Evolutionary conservation across 1,140 invertebrate genomes (phyloP).

Genomic region (Cotesia glomerata): DNA sequence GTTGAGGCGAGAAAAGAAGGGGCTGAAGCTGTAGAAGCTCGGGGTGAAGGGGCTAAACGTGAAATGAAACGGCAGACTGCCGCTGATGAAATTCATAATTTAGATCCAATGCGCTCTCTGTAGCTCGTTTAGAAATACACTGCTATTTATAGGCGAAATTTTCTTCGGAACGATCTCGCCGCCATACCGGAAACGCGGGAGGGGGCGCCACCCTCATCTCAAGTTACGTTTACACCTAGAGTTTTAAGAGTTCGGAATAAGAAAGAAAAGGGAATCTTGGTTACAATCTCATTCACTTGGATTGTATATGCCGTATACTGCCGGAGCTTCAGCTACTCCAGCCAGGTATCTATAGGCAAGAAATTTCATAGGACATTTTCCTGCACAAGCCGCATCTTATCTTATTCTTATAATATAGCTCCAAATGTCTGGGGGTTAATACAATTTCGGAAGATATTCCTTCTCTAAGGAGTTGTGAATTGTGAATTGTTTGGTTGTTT

Average conservation of each 20-base stretch:
- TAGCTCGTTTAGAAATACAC: constrained; percentile 64
- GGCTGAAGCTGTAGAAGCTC: not conserved
- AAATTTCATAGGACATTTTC: not conserved
- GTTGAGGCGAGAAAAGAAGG: not conserved
- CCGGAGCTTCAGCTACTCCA: not conserved
- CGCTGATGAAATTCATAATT: constrained; percentile 66
- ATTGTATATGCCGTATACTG: not conserved
- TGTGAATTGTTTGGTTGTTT: not conserved
- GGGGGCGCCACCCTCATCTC: not conserved
- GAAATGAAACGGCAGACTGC: constrained; percentile 64
- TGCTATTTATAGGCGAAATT: constrained; percentile 65
- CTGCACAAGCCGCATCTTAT: too few species aligned
- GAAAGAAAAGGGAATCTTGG: constrained; percentile 9
- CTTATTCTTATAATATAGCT: too few species aligned
- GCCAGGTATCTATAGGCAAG: not conserved
- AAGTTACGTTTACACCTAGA: constrained; percentile 12
- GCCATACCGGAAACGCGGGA: constrained; percentile 22
- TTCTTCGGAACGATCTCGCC: constrained; percentile 51
- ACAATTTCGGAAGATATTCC: too few species aligned
- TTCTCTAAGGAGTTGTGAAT: too few species aligned
- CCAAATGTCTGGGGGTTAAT: not conserved
- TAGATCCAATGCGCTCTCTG: constrained; percentile 64
- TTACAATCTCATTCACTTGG: not conserved
- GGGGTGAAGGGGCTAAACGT: constrained; percentile 47
- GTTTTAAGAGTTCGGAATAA: constrained; percentile 13